Base-by-base conservation (phyloP, 2,888 invertebrate species). In the Nowickia ferox region DNA sequence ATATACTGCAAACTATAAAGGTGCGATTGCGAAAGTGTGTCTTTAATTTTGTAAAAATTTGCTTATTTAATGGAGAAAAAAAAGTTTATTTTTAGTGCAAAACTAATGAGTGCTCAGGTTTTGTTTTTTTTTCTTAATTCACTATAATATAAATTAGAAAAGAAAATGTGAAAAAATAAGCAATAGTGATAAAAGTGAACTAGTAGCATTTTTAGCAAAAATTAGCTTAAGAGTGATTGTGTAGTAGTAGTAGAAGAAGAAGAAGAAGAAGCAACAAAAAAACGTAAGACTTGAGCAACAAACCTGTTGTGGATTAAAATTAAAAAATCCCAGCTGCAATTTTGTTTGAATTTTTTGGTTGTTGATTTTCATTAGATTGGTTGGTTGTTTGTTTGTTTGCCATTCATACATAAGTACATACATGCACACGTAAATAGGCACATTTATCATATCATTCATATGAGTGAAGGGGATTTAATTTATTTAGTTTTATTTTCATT, bases 291-390 rank as follows among this genome's bases (percentile, higher is more conserved):
- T 92, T 91, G 89, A 91, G 88, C 90, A 90, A 92, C 92, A 92
- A 92, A 92, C 92, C 92, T 92, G 92, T 90, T 91, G 92, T 90
- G 91, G 91, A 91, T 90, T 92, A 90, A 90, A 92, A 90, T 89
- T 91, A 91, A 92, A 92, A 89, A 92, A 91, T 92, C 92, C 92
- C 89, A 92, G 88, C 92, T 92, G 92, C 87, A 84, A 78, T 84
- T 76, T 84, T 65, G 74, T 71, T 84, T 55, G 46, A 44, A 77
- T 77, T 38, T 57, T 80, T 78, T 83, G 22, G 30, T 76, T 82
- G 83, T 61, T 71, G 63, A 66, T 61, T 42, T 59, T 59, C 68
- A 63, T 75, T 59, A 30, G 30, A 30, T 30, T 65, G 40, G 55
- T 77, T 76, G 66, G 11, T 78, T 72, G 9, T 42, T 69, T 69